A percentile compares a stretch with the other conserved stretches of the same genome.
Conservation (phyloP, 2,888 invertebrate species). For the Leptarthrus brevirostris region DNA sequence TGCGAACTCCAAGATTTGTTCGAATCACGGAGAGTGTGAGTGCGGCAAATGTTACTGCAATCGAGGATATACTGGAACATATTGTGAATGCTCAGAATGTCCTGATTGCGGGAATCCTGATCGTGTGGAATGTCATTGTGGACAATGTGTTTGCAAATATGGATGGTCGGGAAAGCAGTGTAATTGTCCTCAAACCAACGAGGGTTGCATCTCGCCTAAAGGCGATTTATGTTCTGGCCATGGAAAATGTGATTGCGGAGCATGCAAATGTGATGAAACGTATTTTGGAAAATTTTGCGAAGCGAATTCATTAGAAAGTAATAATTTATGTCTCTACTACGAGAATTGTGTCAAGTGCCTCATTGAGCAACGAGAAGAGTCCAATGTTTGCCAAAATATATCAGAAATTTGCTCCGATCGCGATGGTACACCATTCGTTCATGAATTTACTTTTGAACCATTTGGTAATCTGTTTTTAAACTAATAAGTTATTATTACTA, state of each 20-base stretch:
- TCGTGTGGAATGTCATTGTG: slow-evolving; percentile 81
- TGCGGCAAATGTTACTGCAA: slow-evolving; percentile 83
- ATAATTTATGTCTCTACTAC: slow-evolving; percentile 63
- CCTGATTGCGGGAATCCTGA: slow-evolving; percentile 72
- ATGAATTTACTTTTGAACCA: slow-evolving; percentile 59
- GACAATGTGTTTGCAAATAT: slow-evolving; percentile 75
- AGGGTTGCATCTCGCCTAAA: slow-evolving; percentile 70
- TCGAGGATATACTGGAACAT: slow-evolving; percentile 70
- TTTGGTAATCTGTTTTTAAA: slow-evolving; percentile 54
- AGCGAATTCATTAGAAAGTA: slow-evolving; percentile 60
- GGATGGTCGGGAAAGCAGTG: slow-evolving; percentile 73
- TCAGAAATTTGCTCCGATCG: slow-evolving; percentile 60
- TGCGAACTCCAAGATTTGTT: slow-evolving; percentile 70
- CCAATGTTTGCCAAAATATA: slow-evolving; percentile 57
- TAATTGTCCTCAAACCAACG: slow-evolving; percentile 69
- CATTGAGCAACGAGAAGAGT: slow-evolving; percentile 59
- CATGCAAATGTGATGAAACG: slow-evolving; percentile 60
- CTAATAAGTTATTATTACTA: too few species aligned
- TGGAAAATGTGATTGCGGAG: slow-evolving; percentile 83
- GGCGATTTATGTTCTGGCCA: slow-evolving; percentile 75
- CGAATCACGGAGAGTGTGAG: slow-evolving; percentile 80
- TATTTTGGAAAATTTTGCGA: slow-evolving; percentile 64
- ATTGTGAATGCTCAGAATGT: slow-evolving; percentile 74
- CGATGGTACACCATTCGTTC: slow-evolving; percentile 58
- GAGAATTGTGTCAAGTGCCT: slow-evolving; percentile 64